These are phyloP conservation scores for Leuciscus idus DNA, from an alignment of 2,113 vertebrate species.

Conservation along the genomic window DNA sequence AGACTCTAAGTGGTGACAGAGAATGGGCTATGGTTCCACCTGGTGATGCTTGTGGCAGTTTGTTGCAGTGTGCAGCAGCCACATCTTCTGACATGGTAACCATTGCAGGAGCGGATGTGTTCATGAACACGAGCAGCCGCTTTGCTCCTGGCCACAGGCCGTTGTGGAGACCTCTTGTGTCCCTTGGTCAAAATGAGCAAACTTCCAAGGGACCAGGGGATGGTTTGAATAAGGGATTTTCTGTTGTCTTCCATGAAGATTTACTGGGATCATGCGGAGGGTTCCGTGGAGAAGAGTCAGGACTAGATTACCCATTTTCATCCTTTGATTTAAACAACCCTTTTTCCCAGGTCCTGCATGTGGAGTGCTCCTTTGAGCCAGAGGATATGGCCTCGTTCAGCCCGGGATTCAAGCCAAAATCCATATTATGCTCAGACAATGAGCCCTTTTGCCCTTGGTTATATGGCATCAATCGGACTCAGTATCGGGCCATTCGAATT, in stretches of 20 bases:
- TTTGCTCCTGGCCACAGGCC: slow-evolving; percentile 93
- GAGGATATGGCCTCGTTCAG: slow-evolving; percentile 94
- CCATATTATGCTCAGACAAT: slow-evolving; percentile 94
- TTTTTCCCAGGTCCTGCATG: slow-evolving; percentile 97
- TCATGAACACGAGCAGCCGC: slow-evolving; percentile 93
- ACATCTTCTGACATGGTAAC: slow-evolving; percentile 88
- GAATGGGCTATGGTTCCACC: slow-evolving; percentile 94
- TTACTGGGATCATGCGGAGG: slow-evolving; percentile 92
- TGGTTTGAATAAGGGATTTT: slow-evolving; percentile 93
- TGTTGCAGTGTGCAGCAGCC: slow-evolving; percentile 83
- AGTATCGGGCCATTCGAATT: slow-evolving; percentile 97
- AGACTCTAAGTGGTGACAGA: slow-evolving; percentile 87
- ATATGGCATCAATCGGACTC: slow-evolving; percentile 91
- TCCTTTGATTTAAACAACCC: slow-evolving; percentile 96
- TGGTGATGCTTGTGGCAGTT: slow-evolving; percentile 77
- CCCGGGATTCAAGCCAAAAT: slow-evolving; percentile 96
- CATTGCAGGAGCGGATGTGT: slow-evolving; percentile 93
- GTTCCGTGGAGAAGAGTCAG: slow-evolving; percentile 89
- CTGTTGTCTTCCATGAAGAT: slow-evolving; percentile 99
- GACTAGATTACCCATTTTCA: slow-evolving; percentile 91
- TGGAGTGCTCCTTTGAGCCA: slow-evolving; percentile 97
- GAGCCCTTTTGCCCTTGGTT: slow-evolving; percentile 88
- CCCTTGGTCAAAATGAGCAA: slow-evolving; percentile 89
- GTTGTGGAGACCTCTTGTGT: slow-evolving; percentile 91
- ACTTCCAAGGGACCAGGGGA: slow-evolving; percentile 84